A percentile compares a stretch with the other conserved stretches of the same genome.
phyloP scores from a whole-genome alignment of 2,888 invertebrate genomes.

The Pterostichus niger region DNA sequence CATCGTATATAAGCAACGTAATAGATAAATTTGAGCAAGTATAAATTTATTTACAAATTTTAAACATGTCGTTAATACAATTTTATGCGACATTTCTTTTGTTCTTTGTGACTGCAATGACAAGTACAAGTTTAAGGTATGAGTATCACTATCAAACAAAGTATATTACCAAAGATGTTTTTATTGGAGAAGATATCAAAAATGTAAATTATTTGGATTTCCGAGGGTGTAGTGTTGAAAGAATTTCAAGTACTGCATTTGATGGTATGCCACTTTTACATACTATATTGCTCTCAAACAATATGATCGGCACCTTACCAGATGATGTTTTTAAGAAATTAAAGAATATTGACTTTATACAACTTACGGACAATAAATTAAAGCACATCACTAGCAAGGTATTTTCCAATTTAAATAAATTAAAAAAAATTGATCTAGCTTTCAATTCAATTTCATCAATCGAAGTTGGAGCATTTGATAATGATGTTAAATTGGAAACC shows the following conservation, averaged over 20 bases:
- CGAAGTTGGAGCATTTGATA: background rate
- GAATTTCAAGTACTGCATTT: background rate
- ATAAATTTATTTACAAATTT: too few species aligned
- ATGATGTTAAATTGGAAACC: background rate
- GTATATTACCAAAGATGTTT: background rate
- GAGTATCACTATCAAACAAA: background rate
- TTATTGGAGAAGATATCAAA: background rate
- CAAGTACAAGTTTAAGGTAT: background rate
- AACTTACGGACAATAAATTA: background rate
- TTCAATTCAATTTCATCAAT: background rate
- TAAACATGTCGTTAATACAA: too few species aligned
- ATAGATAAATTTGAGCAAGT: too few species aligned
- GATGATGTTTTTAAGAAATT: background rate
- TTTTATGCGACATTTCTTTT: too few species aligned
- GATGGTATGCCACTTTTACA: background rate
- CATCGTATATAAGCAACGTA: too few species aligned
- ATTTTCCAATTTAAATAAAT: background rate
- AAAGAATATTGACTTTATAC: background rate
- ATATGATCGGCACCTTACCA: background rate
- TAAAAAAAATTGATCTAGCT: background rate
- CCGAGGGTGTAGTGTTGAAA: background rate
- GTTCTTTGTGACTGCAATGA: too few species aligned
- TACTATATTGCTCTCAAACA: background rate
- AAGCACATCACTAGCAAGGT: background rate
- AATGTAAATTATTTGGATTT: background rate